These are phyloP conservation scores for Oxytorus armatus DNA, from an alignment of 2,888 invertebrate species.

Conservation along the genomic window DNA sequence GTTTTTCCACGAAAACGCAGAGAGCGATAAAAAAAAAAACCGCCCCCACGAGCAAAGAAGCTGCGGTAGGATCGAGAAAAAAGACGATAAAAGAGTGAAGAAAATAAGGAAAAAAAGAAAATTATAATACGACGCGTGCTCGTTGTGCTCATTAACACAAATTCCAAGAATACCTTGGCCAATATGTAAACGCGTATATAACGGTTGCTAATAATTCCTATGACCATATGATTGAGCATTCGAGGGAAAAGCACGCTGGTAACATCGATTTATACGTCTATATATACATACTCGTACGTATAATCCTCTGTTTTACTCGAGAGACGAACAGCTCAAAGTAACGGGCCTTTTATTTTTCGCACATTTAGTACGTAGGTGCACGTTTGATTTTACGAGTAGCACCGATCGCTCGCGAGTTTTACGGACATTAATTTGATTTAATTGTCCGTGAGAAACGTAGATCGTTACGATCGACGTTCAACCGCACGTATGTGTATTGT, in stretches of 20 bases:
- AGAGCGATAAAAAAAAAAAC: no score
- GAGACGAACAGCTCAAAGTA: no score
- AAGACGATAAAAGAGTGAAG: not conserved
- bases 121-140: not conserved
- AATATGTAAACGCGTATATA: no score
- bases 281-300: no score
- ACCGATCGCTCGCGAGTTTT: constrained; percentile 32
- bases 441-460: constrained; percentile 56
- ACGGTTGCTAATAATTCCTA: no score
- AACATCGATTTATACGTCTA: no score
- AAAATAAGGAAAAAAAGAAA: not conserved
- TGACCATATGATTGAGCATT: no score
- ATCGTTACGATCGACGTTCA: constrained; percentile 15
- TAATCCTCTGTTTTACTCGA: no score
- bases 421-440: constrained; percentile 60
- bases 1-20: not conserved
- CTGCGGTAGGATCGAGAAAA: constrained; percentile 1
- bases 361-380: not conserved
- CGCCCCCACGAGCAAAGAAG: not conserved
- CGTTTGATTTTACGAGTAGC: constrained; percentile 47
- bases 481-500: not conserved
- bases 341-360: no score
- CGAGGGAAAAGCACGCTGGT: no score
- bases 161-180: not conserved
- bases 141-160: constrained; percentile 9